A percentile compares a stretch with the other conserved stretches of the same genome.
Evolutionary conservation across 2,797 vertebrate genomes (phyloP).

Genomic region (Molossus alvarezi): DNA sequence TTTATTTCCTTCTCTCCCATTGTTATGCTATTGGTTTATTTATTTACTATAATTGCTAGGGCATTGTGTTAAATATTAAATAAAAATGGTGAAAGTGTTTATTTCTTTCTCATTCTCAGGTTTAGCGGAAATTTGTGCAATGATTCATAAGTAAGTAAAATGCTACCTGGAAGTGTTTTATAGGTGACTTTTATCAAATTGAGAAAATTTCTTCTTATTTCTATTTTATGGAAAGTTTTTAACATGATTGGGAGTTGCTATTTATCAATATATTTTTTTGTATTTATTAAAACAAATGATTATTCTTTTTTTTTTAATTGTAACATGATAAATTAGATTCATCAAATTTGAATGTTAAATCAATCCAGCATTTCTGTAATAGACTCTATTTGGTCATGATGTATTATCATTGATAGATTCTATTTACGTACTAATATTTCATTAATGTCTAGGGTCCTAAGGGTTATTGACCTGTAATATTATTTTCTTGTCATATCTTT

Average conservation of each 20-base stretch:
- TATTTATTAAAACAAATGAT: not conserved
- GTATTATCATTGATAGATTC: not conserved
- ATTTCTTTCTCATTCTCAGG: not conserved
- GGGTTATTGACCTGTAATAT: not conserved
- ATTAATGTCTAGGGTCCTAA: not conserved
- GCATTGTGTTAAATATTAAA: not conserved
- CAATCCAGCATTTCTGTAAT: not conserved
- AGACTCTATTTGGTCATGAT: not conserved
- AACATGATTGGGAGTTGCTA: not conserved
- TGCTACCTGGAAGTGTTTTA: not conserved
- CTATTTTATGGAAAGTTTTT: not conserved
- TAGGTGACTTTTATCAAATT: not conserved
- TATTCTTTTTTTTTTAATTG: not conserved
- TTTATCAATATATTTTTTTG: not conserved
- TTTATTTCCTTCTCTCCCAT: not conserved
- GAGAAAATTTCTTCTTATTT: not conserved
- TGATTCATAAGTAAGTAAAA: not conserved
- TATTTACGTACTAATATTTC: conserved; percentile 16
- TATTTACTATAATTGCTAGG: not conserved
- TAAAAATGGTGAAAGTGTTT: not conserved
- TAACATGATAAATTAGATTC: not conserved
- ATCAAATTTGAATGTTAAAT: not conserved
- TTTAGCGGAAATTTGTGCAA: not conserved
- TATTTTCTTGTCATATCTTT: not conserved
- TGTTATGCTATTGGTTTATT: not conserved